These are phyloP conservation scores for Motacilla tschutschensis DNA, from an alignment of 2,113 vertebrate genomes.

Conservation along the genomic window DNA sequence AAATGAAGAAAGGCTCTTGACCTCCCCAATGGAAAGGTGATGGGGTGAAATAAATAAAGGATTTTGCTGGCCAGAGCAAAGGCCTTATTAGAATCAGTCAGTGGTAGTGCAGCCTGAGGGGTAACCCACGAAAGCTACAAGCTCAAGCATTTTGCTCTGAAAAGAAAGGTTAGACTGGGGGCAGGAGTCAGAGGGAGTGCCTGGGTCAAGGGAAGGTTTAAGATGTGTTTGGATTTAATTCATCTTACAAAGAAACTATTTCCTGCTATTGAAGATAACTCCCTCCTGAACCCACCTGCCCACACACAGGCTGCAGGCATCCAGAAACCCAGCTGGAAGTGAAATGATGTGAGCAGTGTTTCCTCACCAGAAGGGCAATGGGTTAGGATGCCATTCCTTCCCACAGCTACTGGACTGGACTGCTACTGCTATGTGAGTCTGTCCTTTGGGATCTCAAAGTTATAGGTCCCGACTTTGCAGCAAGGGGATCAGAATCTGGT, in stretches of 20 bases:
- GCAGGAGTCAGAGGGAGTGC: slow-evolving; percentile 62
- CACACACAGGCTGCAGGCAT: slow-evolving; percentile 66
- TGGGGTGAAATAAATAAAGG: slow-evolving; percentile 19
- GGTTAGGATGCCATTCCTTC: slow-evolving; percentile 55
- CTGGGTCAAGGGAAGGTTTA: slow-evolving; percentile 65
- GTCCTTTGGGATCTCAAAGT: background rate
- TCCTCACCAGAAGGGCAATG: slow-evolving; percentile 56
- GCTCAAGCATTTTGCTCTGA: slow-evolving; percentile 38
- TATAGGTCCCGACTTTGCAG: background rate
- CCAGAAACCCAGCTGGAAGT: slow-evolving; percentile 61
- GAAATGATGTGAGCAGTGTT: slow-evolving; percentile 53
- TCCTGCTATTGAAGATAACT: slow-evolving; percentile 67
- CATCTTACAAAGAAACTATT: slow-evolving; percentile 67
- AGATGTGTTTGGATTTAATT: slow-evolving; percentile 67
- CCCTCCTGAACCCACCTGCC: slow-evolving; percentile 67
- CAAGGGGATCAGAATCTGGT: background rate
- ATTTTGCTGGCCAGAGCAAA: slow-evolving; percentile 27
- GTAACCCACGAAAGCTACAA: slow-evolving; percentile 37
- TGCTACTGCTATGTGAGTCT: background rate
- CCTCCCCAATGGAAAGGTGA: slow-evolving; percentile 4
- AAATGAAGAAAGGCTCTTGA: background rate
- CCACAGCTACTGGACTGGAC: slow-evolving; percentile 25
- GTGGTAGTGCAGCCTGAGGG: slow-evolving; percentile 3
- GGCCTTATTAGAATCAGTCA: slow-evolving; percentile 20
- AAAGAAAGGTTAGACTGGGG: slow-evolving; percentile 55